Evolutionary conservation across 1,140 invertebrate species (phyloP).

Genomic region (Maconellicoccus hirsutus): DNA sequence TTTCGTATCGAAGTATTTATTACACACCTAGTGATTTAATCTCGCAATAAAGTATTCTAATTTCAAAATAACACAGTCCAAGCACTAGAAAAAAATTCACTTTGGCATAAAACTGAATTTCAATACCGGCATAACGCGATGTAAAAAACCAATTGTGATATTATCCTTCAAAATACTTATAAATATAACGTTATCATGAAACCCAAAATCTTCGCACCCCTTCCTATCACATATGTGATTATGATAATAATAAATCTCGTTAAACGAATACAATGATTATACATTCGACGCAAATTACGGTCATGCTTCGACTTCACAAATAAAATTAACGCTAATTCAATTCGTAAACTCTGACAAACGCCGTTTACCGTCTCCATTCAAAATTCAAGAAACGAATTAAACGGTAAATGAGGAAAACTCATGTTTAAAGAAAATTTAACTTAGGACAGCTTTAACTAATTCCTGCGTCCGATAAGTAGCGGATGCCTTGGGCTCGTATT

Average conservation of each 20-base stretch:
- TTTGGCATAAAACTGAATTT: too few relatives aligned
- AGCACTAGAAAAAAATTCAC: too few relatives aligned
- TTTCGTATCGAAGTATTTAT: too few relatives aligned
- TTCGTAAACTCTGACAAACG: not conserved
- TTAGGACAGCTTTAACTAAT: not conserved
- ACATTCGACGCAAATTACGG: not conserved
- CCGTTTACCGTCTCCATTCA: not conserved
- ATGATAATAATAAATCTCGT: not conserved
- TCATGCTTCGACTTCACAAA: not conserved
- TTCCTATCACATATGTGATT: constrained; percentile 4
- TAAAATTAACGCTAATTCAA: not conserved
- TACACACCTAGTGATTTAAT: too few relatives aligned
- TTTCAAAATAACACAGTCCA: too few relatives aligned
- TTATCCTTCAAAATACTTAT: not conserved
- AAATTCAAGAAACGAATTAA: not conserved
- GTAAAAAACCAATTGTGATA: too few relatives aligned
- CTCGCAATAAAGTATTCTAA: too few relatives aligned
- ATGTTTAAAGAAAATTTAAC: not conserved
- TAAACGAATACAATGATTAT: constrained; percentile 1
- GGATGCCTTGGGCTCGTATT: too few relatives aligned
- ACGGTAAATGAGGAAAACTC: not conserved
- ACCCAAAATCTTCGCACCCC: not conserved
- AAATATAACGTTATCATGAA: not conserved
- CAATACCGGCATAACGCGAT: too few relatives aligned
- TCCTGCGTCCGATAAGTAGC: not conserved